A percentile compares a stretch with the other conserved stretches of the same genome.
phyloP scores from a whole-genome alignment of 2,113 vertebrate species.

The Nanger granti region DNA sequence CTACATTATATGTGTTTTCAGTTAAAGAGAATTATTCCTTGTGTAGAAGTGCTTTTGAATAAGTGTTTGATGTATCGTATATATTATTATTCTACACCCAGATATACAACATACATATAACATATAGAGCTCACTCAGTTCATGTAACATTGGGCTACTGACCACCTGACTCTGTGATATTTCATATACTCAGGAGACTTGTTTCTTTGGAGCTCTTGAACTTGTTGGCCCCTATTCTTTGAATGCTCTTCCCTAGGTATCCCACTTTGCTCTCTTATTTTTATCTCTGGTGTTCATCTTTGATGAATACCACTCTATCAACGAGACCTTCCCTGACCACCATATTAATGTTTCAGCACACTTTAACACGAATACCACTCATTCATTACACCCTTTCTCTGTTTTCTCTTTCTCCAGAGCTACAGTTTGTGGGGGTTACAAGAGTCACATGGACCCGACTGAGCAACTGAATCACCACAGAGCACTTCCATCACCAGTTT shows the following conservation, averaged over 20 bases:
- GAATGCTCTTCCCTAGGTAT: neutral
- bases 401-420: neutral
- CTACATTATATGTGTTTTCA: neutral
- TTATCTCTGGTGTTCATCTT: neutral
- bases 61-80: neutral
- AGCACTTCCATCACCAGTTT: neutral
- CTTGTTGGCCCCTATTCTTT: neutral
- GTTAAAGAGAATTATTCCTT: neutral
- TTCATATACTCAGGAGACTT: neutral
- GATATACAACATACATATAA: neutral
- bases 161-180: rapidly evolving
- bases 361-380: rapidly evolving
- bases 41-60: neutral
- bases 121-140: neutral
- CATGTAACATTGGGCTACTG: too few species aligned
- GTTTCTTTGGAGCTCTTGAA: neutral
- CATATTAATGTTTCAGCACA: rapidly evolving
- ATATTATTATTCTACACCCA: neutral
- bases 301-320: neutral
- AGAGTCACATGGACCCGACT: neutral
- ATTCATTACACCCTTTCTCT: neutral
- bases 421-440: neutral
- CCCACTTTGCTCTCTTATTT: neutral
- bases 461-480: neutral
- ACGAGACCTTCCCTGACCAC: neutral